Evolutionary conservation across 2,797 vertebrate genomes (phyloP).

Genomic region (Myotis daubentonii): DNA sequence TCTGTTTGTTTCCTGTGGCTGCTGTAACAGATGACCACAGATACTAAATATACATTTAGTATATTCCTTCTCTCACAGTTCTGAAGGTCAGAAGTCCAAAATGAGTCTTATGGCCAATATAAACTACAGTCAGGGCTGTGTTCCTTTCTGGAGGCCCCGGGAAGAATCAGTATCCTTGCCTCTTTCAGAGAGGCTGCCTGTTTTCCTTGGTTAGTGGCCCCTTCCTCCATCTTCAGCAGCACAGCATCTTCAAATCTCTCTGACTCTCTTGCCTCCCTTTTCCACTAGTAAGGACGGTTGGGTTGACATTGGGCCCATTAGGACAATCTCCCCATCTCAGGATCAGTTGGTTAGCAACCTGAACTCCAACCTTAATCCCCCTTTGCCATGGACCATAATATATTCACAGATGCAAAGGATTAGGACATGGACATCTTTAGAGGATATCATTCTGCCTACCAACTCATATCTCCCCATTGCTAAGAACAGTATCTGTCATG

Average conservation of each 20-base stretch:
- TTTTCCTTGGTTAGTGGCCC: not conserved
- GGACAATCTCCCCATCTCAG: not conserved
- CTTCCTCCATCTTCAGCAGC: not conserved
- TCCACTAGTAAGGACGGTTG: not conserved
- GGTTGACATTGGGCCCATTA: too few relatives aligned
- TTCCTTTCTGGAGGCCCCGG: not conserved
- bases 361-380: not conserved
- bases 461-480: not conserved
- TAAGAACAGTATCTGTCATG: not conserved
- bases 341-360: not conserved
- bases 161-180: not conserved
- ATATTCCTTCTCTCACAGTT: not conserved
- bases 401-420: not conserved
- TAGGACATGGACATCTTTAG: not conserved
- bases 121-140: not conserved
- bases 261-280: not conserved
- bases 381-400: not conserved
- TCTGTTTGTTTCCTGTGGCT: not conserved
- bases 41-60: too few relatives aligned
- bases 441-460: not conserved
- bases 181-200: not conserved
- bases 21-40: not conserved
- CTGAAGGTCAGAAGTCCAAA: not conserved
- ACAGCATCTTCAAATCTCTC: not conserved
- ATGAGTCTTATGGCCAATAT: not conserved